phyloP scores from a whole-genome alignment of 2,113 vertebrate genomes.

The Prolemur simus region DNA sequence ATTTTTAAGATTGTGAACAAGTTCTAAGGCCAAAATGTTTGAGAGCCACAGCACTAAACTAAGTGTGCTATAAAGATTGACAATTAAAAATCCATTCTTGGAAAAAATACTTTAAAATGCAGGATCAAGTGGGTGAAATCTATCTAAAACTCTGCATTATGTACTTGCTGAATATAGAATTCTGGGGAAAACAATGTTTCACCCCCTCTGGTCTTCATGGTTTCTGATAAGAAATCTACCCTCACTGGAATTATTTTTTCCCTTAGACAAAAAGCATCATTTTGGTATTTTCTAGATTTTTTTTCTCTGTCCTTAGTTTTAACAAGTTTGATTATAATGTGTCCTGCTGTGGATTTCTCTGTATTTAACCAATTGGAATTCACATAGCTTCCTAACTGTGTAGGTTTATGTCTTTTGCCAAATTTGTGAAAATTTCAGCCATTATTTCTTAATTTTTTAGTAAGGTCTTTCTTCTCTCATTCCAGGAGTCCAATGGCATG shows the following conservation, averaged over 20 bases:
- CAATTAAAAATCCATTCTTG: not conserved
- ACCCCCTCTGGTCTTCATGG: not conserved
- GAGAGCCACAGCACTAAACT: not conserved
- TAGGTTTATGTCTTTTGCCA: not conserved
- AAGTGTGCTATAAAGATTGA: not conserved
- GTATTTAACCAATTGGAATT: not conserved
- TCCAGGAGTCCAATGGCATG: not conserved
- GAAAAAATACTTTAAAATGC: not conserved
- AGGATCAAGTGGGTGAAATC: not conserved
- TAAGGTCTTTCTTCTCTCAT: not conserved
- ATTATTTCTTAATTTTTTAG: conserved; percentile 15
- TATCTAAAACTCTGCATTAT: not conserved
- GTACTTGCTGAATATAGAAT: not conserved
- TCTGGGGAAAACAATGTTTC: not conserved
- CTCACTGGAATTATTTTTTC: not conserved
- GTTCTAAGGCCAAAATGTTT: not conserved
- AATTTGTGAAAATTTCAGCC: not conserved
- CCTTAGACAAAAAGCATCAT: not conserved
- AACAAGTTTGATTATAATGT: not conserved
- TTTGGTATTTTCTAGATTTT: not conserved
- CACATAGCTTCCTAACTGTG: not conserved
- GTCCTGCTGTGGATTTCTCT: not conserved
- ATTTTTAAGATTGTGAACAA: not conserved
- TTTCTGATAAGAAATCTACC: not conserved
- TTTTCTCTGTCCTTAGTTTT: not conserved